A percentile compares a stretch with the other conserved stretches of the same genome.
phyloP scores from a whole-genome alignment of 2,113 vertebrate species.

The Macquaria australasica region DNA sequence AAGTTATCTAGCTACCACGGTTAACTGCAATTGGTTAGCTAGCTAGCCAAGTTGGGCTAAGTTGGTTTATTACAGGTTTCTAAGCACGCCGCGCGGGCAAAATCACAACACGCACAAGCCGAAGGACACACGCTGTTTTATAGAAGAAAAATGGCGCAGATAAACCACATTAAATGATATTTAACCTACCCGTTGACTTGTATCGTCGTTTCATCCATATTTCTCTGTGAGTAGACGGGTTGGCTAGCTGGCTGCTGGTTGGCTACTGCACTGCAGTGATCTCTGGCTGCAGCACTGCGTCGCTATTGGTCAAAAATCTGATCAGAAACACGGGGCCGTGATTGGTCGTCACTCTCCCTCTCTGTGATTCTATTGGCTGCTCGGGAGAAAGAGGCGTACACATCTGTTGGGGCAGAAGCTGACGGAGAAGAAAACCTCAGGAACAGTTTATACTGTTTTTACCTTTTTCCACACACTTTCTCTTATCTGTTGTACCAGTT shows the following conservation, averaged over 20 bases:
- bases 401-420: constrained; percentile 36
- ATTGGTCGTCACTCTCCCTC: constrained; percentile 64
- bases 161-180: neutral
- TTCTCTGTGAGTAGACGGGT: constrained; percentile 35
- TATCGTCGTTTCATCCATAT: constrained; percentile 75
- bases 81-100: constrained; percentile 11
- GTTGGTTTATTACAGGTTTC: constrained; percentile 58
- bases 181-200: constrained; percentile 73
- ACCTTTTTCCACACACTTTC: too few relatives aligned
- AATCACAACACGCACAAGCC: neutral
- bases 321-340: constrained; percentile 36
- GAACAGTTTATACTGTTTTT: neutral
- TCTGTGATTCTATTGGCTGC: constrained; percentile 64
- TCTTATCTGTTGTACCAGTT: neutral
- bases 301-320: constrained; percentile 37
- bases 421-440: neutral
- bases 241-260: constrained; percentile 69
- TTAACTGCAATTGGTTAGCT: constrained; percentile 39
- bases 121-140: neutral
- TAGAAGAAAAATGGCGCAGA: too few relatives aligned
- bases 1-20: constrained; percentile 15
- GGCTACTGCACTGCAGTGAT: constrained; percentile 76
- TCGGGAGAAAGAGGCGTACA: neutral
- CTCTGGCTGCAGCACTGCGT: constrained; percentile 9
- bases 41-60: constrained; percentile 65